phyloP scores from a whole-genome alignment of 1,140 invertebrate species.

The Trichogramma pretiosum region DNA sequence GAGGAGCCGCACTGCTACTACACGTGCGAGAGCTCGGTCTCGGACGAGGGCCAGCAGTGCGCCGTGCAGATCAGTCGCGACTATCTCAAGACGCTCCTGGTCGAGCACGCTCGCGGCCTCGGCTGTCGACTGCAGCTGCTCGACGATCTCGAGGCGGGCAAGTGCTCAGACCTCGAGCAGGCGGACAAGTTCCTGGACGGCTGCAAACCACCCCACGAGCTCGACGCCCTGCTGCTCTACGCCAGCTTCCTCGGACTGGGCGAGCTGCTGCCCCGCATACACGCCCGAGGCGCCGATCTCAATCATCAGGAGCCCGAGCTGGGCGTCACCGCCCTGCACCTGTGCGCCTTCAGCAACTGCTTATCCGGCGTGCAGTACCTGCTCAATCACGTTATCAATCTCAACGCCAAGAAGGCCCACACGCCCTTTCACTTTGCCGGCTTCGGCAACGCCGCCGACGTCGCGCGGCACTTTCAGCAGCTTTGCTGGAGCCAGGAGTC shows the following conservation, averaged over 20 bases:
- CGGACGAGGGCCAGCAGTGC: constrained; percentile 50
- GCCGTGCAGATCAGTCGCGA: constrained; percentile 61
- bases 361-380: constrained; percentile 60
- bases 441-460: constrained; percentile 66
- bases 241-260: constrained; percentile 58
- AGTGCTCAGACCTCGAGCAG: constrained; percentile 51
- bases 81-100: constrained; percentile 58
- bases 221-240: constrained; percentile 61
- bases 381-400: constrained; percentile 56
- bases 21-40: constrained; percentile 62
- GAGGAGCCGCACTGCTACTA: constrained; percentile 59
- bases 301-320: constrained; percentile 57
- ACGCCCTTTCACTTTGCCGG: constrained; percentile 73
- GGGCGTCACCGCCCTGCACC: constrained; percentile 61
- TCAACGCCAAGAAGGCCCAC: constrained; percentile 54
- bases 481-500: constrained; percentile 53
- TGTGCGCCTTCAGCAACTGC: constrained; percentile 69
- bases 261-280: constrained; percentile 53
- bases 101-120: constrained; percentile 60
- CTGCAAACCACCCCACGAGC: constrained; percentile 54
- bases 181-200: constrained; percentile 38
- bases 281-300: constrained; percentile 58
- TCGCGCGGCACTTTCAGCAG: constrained; percentile 60
- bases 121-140: constrained; percentile 57
- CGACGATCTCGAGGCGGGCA: constrained; percentile 60